A percentile compares a stretch with the other conserved stretches of the same genome.
Conservation (phyloP, 2,113 vertebrate genomes). For the Catharus bicknelli region DNA sequence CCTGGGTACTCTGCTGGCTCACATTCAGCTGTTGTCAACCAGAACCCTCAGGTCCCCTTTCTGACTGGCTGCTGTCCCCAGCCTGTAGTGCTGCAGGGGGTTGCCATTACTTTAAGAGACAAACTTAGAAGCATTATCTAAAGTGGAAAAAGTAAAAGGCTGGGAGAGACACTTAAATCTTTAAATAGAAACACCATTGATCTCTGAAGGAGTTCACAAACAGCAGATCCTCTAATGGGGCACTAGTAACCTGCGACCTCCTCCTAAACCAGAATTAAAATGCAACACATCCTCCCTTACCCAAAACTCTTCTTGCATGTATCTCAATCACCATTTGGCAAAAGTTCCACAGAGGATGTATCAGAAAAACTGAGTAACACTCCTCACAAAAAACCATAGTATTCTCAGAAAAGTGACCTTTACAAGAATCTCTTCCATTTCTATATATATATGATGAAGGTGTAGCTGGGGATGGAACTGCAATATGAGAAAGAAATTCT, state of each 20-base stretch:
- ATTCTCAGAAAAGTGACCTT: not conserved
- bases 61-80: accelerated
- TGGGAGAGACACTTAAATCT: not conserved
- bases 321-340: not conserved
- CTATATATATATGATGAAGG: not conserved
- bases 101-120: not conserved
- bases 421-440: not conserved
- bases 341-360: not conserved
- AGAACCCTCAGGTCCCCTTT: not conserved
- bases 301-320: not conserved
- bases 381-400: not conserved
- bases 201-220: not conserved
- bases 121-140: not conserved
- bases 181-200: not conserved
- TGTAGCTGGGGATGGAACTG: not conserved
- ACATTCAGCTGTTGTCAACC: not conserved
- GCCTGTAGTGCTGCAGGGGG: not conserved
- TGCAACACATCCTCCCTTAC: not conserved
- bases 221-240: not conserved
- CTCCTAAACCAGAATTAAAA: not conserved
- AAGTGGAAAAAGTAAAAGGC: not conserved
- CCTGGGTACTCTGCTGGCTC: not conserved
- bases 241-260: not conserved
- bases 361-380: not conserved
- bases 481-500: not conserved